Evolutionary conservation across 2,888 invertebrate species (phyloP), one percentile per base, ranked within the genome.

Genomic region (Aethes cnicana): DNA sequence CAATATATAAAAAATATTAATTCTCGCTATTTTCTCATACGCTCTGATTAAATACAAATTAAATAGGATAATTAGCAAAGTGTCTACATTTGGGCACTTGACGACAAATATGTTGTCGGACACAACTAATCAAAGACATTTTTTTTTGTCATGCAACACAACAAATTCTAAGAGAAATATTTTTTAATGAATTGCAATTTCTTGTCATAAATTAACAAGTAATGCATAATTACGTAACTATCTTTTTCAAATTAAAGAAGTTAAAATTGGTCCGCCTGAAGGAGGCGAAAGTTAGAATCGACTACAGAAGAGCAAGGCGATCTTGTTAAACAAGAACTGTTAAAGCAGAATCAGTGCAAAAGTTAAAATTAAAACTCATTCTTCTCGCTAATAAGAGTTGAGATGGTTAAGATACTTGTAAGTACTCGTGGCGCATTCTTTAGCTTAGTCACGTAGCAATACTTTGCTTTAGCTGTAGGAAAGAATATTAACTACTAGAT

Each of bases 331-430:
- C 77, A 76, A 77, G 74, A 73, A 73, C 72, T 80, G 69, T 74
- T 75, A 69, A 74, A 67, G 64, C 69, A 62, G 69, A 74, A 73
- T 77, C 70, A 67, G 71, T 62, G 70, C 72, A 77, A 78, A 81
- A 81, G 77, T 84, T 81, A 69, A 77, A 75, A 80, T 83, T 80
- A 79, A 81, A 81, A 78, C 72, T 72, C 74, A 72, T 76, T 76
- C 69, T 69, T 68, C 62, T 59, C 53, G 64, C 64, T 70, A 69
- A 71, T 69, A 69, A 68, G 61, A 56, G 56, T 41, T 47, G 43
- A 37, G 55, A 43, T n/a, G n/a, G 39, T 32, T 56, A 53, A 57
- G 53, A 53, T 46, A 47, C 16, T 32, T 14, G 35, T n/a, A n/a
- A n/a, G n/a, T 37, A 25, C 17, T 30, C 9, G 39, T 12, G 26